Conservation (phyloP, 2,113 vertebrate genomes). For the Odontophorus gujanensis region DNA sequence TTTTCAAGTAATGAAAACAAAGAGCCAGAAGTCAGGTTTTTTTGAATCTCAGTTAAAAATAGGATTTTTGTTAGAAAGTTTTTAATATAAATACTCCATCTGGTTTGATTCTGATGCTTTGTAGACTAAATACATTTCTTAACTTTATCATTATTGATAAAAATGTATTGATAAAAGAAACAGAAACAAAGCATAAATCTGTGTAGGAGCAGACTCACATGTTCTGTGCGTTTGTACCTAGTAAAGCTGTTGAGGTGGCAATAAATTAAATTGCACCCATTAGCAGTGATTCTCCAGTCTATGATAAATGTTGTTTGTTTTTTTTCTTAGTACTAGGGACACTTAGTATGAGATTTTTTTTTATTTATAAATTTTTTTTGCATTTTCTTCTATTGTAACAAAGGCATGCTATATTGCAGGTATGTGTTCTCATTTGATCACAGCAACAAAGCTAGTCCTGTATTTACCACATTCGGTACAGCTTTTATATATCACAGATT, state of each 20-base stretch:
- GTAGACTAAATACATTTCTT: not conserved
- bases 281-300: not conserved
- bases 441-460: not conserved
- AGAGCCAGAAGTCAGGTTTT: slow-evolving; percentile 10
- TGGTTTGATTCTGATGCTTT: not conserved
- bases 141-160: not conserved
- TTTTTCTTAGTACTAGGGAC: not conserved
- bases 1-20: slow-evolving; percentile 17
- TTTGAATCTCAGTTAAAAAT: slow-evolving; percentile 43
- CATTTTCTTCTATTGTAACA: not conserved
- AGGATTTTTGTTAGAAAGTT: not conserved
- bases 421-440: not conserved
- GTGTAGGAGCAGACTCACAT: not conserved
- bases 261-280: not conserved
- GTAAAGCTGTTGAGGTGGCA: not conserved
- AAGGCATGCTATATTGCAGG: not conserved
- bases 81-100: not conserved
- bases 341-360: not conserved
- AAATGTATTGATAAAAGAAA: not conserved
- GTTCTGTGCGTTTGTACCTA: not conserved
- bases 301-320: accelerated
- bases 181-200: not conserved
- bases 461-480: not conserved
- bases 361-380: not conserved
- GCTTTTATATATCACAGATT: not conserved